Evolutionary conservation across 2,797 vertebrate genomes (phyloP), one percentile per base, ranked within the genome.

Genomic region (Alcedo quadribrachys): DNA sequence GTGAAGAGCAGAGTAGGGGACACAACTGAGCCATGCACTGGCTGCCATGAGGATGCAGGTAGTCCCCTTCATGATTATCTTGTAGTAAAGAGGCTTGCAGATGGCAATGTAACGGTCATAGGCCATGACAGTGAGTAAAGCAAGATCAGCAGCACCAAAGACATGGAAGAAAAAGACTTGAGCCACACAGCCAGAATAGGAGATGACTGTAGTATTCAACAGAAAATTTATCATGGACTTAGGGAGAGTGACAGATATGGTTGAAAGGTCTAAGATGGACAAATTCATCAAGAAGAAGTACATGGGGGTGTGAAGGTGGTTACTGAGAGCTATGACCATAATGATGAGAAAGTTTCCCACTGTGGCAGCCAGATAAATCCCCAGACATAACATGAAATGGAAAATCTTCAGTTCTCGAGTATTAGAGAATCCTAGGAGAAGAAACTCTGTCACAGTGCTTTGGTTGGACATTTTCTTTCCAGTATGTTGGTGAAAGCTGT

Each of bases 241-340:
- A 69, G 79, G 82, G 63, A 94, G 55, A 46, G 60, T 42, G 24
- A 84, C 88, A 81, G 85, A 94, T 54, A 71, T 30, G 15, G 86
- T 71, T 60, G 70, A 73, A 35, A 89, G 69, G 66, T 94, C 92
- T 70, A 69, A 68, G 30, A 85, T 61, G 20, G 81, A 94, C 42
- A 95, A 55, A 42, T 89, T 94, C 30, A 42, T 71, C 27, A 90
- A 33, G 32, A 95, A 93, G 40, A 86, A 22, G 81, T 88, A 77
- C 87, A 88, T 92, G 37, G 84, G 85, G 11, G 40, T 92, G 37
- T 92, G 90, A 42, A 94, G 84, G 25, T 77, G 65, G 15, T 35
- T 7, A 8, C 68, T 74, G 54, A 82, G 80, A 58, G 27, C 27
- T 12, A 77, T 66, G 46, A 71, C 66, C 46, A 86, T 48, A 45